These are phyloP conservation scores for Sus cebifrons DNA, from an alignment of 2,797 vertebrate genomes.

Conservation along the genomic window DNA sequence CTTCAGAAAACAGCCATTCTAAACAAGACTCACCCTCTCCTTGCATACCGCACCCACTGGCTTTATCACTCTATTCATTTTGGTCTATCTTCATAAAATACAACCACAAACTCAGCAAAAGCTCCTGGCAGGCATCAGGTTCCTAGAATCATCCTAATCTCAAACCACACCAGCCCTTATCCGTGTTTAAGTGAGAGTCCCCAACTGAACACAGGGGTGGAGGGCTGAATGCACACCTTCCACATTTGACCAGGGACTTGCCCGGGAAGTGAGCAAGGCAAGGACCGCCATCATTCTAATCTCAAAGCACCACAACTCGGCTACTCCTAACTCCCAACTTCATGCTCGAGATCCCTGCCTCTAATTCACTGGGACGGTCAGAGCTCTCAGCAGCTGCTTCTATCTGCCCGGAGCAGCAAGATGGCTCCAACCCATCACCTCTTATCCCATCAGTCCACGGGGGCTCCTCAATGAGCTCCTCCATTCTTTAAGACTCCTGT, in stretches of 20 bases:
- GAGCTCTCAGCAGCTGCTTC: neutral
- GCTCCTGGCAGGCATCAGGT: neutral
- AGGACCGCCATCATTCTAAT: no score
- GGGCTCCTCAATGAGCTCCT: neutral
- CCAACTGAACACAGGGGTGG: no score
- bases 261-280: neutral
- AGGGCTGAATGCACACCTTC: neutral
- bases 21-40: rapidly evolving
- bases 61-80: neutral
- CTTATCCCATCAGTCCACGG: slow-evolving; percentile 54
- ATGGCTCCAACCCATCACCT: neutral
- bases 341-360: rapidly evolving
- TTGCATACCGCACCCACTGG: neutral
- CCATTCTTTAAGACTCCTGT: neutral
- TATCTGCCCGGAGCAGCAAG: slow-evolving; percentile 38
- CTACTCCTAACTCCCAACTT: neutral
- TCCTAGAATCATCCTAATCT: neutral
- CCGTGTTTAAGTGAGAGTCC: neutral
- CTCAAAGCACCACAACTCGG: neutral
- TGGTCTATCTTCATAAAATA: neutral
- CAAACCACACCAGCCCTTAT: neutral
- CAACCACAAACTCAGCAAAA: neutral
- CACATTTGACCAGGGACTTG: neutral
- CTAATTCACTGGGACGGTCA: neutral
- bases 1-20: neutral